phyloP scores from a whole-genome alignment of 2,797 vertebrate genomes.

The Sebastes oblongus region DNA sequence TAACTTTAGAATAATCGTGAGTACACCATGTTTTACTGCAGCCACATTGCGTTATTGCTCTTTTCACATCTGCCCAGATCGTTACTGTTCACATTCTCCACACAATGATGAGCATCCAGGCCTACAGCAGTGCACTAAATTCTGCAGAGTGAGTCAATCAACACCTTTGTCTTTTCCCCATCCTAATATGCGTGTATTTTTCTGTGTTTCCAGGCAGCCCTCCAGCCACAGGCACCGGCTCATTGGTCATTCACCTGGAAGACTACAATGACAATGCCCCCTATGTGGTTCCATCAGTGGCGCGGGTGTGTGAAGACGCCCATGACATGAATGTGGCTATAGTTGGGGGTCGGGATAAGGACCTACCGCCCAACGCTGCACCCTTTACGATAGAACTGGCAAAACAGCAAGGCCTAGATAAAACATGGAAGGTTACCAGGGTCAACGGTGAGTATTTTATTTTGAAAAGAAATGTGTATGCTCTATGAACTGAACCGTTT shows the following conservation, averaged over 20 bases:
- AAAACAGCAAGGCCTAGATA: slow-evolving; percentile 90
- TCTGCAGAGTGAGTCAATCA: not conserved
- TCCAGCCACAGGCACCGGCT: slow-evolving; percentile 92
- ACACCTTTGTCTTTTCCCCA: not conserved
- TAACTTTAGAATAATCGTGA: slow-evolving; percentile 16
- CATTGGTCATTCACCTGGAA: slow-evolving; percentile 89
- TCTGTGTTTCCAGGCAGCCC: slow-evolving; percentile 84
- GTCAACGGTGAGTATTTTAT: slow-evolving; percentile 90
- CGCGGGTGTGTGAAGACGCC: slow-evolving; percentile 91
- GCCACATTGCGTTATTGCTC: not conserved
- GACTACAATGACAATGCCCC: slow-evolving; percentile 96
- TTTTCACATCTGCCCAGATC: slow-evolving; percentile 14
- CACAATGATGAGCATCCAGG: not conserved
- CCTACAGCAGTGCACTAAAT: not conserved
- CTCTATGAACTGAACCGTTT: not conserved
- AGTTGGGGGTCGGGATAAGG: slow-evolving; percentile 90
- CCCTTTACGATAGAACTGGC: slow-evolving; percentile 95
- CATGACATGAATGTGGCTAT: slow-evolving; percentile 90
- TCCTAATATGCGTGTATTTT: not conserved
- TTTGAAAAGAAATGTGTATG: not conserved
- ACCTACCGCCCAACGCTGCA: slow-evolving; percentile 91
- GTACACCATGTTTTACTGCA: not conserved
- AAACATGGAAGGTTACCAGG: slow-evolving; percentile 92
- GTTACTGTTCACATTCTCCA: slow-evolving; percentile 8
- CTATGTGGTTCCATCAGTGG: slow-evolving; percentile 88